These are phyloP conservation scores for Gasteruption jaculator DNA, from an alignment of 2,888 invertebrate genomes.

Conservation along the genomic window DNA sequence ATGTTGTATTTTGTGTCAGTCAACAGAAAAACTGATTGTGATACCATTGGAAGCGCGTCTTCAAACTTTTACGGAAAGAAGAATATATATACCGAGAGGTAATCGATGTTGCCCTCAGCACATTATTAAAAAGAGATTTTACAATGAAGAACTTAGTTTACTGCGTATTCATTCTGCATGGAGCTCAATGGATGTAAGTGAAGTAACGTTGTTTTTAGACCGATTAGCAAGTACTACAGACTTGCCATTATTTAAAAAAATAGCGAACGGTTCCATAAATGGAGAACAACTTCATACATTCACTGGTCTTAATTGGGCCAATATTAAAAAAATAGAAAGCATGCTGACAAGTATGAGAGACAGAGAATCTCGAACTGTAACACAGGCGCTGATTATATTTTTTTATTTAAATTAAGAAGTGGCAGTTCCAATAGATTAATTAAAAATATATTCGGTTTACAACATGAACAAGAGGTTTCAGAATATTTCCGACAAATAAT, in stretches of 20 bases:
- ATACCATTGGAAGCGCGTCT: conserved; percentile 22
- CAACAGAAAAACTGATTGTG: conserved; percentile 11
- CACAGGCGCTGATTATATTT: conserved; percentile 18
- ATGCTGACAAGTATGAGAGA: conserved; percentile 9
- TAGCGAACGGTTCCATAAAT: conserved; percentile 14
- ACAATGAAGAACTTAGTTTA: conserved; percentile 14
- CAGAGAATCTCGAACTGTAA: conserved; percentile 14
- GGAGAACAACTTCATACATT: conserved; percentile 16
- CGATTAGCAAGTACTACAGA: too few relatives aligned
- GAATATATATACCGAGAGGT: conserved; percentile 22
- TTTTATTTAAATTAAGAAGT: conserved; percentile 18
- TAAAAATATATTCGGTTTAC: conserved; percentile 7
- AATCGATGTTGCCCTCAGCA: conserved; percentile 27
- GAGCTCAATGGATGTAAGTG: neutral
- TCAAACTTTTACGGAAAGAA: conserved; percentile 19
- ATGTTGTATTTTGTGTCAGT: conserved; percentile 22
- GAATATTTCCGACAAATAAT: conserved; percentile 12
- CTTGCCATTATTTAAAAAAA: conserved; percentile 13
- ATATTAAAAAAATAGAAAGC: conserved; percentile 9
- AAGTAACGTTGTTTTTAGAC: too few relatives aligned
- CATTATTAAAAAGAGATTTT: conserved; percentile 26
- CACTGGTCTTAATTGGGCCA: conserved; percentile 17
- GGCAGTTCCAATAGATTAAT: conserved; percentile 14
- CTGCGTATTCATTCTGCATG: conserved; percentile 16
- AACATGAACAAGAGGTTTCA: conserved; percentile 14